Evolutionary conservation across 2,888 invertebrate genomes (phyloP).

Genomic region (Eucera pruinosa): DNA sequence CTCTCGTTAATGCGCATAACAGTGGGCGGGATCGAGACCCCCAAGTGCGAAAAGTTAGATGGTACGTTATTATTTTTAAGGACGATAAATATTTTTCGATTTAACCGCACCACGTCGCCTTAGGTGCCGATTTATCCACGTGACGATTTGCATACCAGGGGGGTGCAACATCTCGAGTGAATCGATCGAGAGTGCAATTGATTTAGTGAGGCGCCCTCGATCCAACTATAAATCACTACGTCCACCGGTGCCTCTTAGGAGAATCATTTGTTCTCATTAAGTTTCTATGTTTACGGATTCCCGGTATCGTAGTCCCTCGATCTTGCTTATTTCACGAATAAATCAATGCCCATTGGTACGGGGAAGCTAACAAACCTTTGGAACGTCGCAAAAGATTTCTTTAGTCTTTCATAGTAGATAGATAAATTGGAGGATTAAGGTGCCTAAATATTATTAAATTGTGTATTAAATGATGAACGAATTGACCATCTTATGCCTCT

Average conservation of each 20-base stretch:
- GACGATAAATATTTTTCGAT: conserved; percentile 56
- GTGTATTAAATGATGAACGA: too few relatives aligned
- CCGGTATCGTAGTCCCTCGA: background rate
- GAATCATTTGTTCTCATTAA: conserved; percentile 64
- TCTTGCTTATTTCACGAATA: background rate
- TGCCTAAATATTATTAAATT: too few relatives aligned
- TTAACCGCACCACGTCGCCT: conserved; percentile 51
- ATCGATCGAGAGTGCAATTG: conserved; percentile 62
- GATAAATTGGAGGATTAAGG: too few relatives aligned
- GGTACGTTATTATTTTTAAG: conserved; percentile 59
- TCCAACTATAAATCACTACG: conserved; percentile 57
- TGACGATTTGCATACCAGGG: conserved; percentile 43
- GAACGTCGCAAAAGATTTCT: background rate
- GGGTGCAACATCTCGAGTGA: conserved; percentile 21
- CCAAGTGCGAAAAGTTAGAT: conserved; percentile 63
- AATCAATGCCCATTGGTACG: background rate
- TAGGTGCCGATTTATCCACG: conserved; percentile 55
- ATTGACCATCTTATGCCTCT: too few relatives aligned
- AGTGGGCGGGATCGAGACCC: conserved; percentile 56
- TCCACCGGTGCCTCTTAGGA: conserved; percentile 33
- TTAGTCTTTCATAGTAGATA: background rate
- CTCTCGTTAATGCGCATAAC: conserved; percentile 55
- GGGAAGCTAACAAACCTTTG: background rate
- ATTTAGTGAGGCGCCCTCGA: conserved; percentile 55
- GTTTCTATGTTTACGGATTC: conserved; percentile 30